phyloP scores from a whole-genome alignment of 2,888 invertebrate species.

The Trichopoda pennipes region DNA sequence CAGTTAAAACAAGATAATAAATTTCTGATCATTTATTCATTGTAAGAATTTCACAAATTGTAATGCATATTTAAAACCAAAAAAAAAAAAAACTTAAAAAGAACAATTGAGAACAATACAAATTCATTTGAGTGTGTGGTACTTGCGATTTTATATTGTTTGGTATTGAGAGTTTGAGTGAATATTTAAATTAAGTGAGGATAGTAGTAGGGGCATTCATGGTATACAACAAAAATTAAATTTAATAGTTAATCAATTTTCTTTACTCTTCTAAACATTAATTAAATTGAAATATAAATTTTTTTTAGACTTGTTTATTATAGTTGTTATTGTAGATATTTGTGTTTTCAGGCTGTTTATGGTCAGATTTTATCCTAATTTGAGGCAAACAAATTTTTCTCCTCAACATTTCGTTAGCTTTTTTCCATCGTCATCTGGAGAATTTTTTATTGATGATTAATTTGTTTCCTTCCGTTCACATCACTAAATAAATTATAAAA shows the following conservation, averaged over 20 bases:
- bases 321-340: too few relatives aligned
- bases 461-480: too few relatives aligned
- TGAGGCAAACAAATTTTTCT: too few relatives aligned
- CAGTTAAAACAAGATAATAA: neutral
- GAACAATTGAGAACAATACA: slow-evolving; percentile 32
- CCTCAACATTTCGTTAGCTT: too few relatives aligned
- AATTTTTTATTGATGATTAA: too few relatives aligned
- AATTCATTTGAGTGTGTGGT: slow-evolving; percentile 36
- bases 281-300: too few relatives aligned
- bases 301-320: too few relatives aligned
- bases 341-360: too few relatives aligned
- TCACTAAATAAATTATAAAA: too few relatives aligned
- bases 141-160: slow-evolving; percentile 19
- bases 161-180: slow-evolving; percentile 36
- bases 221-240: neutral
- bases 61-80: slow-evolving; percentile 32
- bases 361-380: too few relatives aligned
- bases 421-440: too few relatives aligned
- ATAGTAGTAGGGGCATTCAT: slow-evolving; percentile 15
- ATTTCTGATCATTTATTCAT: slow-evolving; percentile 46
- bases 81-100: slow-evolving; percentile 30
- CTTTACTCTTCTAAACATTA: neutral
- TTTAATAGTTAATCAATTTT: too few relatives aligned
- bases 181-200: slow-evolving; percentile 5
- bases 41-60: slow-evolving; percentile 45